A percentile compares a stretch with the other conserved stretches of the same genome.
phyloP scores from a whole-genome alignment of 23 tunicate species.

The Ascidia mentula region DNA sequence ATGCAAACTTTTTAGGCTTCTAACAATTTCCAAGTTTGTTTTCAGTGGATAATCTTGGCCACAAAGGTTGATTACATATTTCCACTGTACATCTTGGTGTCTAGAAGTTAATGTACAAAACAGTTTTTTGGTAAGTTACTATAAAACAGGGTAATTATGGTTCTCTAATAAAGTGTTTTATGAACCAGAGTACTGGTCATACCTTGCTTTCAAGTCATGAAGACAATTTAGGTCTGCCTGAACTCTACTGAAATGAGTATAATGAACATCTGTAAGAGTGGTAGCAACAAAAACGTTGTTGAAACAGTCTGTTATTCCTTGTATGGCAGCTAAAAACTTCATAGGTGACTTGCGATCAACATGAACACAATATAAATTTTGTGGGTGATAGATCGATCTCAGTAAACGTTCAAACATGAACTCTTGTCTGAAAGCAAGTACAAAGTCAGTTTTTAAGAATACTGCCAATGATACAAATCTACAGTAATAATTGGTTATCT shows the following conservation, averaged over 20 bases:
- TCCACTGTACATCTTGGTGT: conserved; percentile 51
- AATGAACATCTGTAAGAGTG: conserved; percentile 46
- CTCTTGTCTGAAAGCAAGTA: neutral
- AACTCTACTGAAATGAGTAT: conserved; percentile 87
- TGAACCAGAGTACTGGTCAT: too few relatives aligned
- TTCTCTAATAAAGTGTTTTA: too few relatives aligned
- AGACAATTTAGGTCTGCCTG: conserved; percentile 86
- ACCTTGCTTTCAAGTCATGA: conserved; percentile 57
- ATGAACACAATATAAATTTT: conserved; percentile 93
- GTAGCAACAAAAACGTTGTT: conserved; percentile 77
- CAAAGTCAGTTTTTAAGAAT: too few relatives aligned
- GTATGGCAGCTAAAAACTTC: conserved; percentile 36
- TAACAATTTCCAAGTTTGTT: conserved; percentile 83
- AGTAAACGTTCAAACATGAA: conserved; percentile 69
- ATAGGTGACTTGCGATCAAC: conserved; percentile 77
- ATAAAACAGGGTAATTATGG: neutral
- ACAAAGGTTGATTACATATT: conserved; percentile 88
- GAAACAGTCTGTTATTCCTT: conserved; percentile 49
- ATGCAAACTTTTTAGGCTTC: conserved; percentile 52
- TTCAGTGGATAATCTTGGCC: conserved; percentile 95
- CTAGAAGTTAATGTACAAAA: too few relatives aligned
- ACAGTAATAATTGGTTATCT: too few relatives aligned
- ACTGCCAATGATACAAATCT: too few relatives aligned
- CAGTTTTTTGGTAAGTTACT: too few relatives aligned
- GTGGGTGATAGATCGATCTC: conserved; percentile 92